These are phyloP conservation scores for Hippoglossus hippoglossus DNA, from an alignment of 2,797 vertebrate species.

Conservation along the genomic window DNA sequence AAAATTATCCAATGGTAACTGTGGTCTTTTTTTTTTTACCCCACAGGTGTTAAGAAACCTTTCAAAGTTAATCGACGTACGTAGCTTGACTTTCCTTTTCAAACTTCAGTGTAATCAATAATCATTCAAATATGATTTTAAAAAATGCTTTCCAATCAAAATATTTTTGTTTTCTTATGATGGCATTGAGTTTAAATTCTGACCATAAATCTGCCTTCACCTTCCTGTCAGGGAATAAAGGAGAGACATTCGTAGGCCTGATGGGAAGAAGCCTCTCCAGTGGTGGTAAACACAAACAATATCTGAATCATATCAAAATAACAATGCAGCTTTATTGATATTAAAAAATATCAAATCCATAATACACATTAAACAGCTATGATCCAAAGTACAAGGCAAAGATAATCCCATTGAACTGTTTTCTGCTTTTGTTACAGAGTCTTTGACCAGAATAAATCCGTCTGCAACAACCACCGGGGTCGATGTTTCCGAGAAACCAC, in stretches of 20 bases:
- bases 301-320: slow-evolving; percentile 47
- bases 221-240: slow-evolving; percentile 67
- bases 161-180: background rate
- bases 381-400: slow-evolving; percentile 51
- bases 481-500: slow-evolving; percentile 60
- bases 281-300: slow-evolving; percentile 66
- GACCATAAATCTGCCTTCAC: no score
- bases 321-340: slow-evolving; percentile 74
- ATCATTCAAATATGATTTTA: background rate
- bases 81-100: slow-evolving; percentile 35
- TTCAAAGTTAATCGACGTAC: slow-evolving; percentile 77
- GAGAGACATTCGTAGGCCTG: slow-evolving; percentile 76
- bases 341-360: slow-evolving; percentile 65
- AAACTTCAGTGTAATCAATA: background rate
- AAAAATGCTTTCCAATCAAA: background rate
- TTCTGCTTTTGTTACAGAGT: slow-evolving; percentile 67
- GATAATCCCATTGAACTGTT: slow-evolving; percentile 28
- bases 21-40: background rate
- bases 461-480: slow-evolving; percentile 55
- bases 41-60: slow-evolving; percentile 68
- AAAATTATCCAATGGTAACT: background rate
- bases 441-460: slow-evolving; percentile 57
- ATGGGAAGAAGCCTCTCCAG: slow-evolving; percentile 79
- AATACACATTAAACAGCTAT: slow-evolving; percentile 54
- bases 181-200: background rate